Conservation (phyloP, 1,140 invertebrate genomes). For the Melanaphis sacchari region DNA sequence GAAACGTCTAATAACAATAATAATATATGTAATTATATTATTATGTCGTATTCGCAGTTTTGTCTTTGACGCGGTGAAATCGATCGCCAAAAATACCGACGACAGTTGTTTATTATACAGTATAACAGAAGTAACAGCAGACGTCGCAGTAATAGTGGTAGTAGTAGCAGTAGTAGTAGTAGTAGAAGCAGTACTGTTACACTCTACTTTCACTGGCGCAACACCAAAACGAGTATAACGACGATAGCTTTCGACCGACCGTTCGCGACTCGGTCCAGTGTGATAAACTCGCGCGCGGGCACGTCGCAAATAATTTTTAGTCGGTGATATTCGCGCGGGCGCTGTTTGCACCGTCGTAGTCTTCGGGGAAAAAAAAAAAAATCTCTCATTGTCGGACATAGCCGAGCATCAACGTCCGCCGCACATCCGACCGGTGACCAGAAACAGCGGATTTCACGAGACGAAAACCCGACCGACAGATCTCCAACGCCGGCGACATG, state of each 20-base stretch:
- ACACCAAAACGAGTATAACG: neutral
- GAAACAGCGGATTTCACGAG: too few relatives aligned
- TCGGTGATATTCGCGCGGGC: neutral
- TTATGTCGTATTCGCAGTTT: neutral
- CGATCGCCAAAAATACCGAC: neutral
- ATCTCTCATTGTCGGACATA: neutral
- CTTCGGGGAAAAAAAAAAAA: neutral
- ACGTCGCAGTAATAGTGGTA: too few relatives aligned
- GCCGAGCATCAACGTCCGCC: neutral
- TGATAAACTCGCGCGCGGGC: neutral
- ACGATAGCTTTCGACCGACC: constrained; percentile 5
- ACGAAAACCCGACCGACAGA: neutral
- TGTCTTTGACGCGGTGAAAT: neutral
- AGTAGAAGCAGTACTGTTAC: neutral
- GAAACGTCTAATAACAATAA: neutral
- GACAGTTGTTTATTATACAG: neutral
- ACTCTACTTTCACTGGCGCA: constrained; percentile 11
- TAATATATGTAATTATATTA: neutral
- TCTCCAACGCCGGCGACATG: neutral
- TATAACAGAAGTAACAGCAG: neutral
- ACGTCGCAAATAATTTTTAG: neutral
- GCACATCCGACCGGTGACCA: neutral
- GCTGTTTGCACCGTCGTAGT: neutral
- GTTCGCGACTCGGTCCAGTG: neutral
- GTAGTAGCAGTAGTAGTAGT: neutral